Evolutionary conservation across 2,797 vertebrate genomes (phyloP).

Genomic region (Helarctos malayanus): DNA sequence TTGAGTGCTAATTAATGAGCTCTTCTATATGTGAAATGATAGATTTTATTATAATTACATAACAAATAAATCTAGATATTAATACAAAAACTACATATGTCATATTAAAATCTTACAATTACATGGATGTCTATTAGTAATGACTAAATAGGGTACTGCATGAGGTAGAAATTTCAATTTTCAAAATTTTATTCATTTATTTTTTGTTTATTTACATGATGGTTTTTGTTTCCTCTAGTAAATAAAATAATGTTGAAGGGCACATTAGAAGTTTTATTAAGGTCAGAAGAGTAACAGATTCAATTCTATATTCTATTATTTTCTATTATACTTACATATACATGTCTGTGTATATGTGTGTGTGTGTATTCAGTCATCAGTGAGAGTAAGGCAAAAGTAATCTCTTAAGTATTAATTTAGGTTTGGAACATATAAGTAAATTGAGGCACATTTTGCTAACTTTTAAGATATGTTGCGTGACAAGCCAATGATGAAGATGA

Average conservation of each 20-base stretch:
- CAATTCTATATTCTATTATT: neutral
- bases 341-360: neutral
- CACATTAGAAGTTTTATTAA: neutral
- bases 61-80: conserved; percentile 37
- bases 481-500: neutral
- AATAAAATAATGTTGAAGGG: neutral
- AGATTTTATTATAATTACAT: neutral
- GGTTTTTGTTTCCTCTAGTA: neutral
- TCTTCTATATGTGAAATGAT: neutral
- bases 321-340: neutral
- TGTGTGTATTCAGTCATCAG: neutral
- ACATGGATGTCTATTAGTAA: neutral
- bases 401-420: neutral
- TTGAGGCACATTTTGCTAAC: neutral
- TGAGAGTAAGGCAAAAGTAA: neutral
- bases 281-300: neutral
- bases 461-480: neutral
- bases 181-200: neutral
- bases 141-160: neutral
- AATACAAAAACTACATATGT: neutral
- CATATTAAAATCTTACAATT: conserved; percentile 5
- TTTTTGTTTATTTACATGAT: neutral
- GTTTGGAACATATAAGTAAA: neutral
- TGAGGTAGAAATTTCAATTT: neutral
- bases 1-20: neutral